Conservation (phyloP, 2,797 vertebrate genomes). For the Ataeniobius toweri region DNA sequence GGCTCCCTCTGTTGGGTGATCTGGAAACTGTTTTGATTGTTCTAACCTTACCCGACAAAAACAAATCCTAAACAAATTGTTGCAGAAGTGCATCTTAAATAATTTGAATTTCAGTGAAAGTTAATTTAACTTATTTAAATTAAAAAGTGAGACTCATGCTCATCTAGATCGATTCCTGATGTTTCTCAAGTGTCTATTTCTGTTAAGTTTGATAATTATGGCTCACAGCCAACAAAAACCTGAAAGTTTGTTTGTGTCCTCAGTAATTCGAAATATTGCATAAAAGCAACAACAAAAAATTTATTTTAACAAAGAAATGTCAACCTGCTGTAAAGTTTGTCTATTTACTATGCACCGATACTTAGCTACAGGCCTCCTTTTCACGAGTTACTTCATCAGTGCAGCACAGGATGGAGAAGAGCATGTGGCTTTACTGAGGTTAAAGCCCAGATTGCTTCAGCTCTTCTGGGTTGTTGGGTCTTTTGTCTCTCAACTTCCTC, state of each 20-base stretch:
- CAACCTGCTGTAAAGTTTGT: not conserved
- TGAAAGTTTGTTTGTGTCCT: not conserved
- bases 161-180: not conserved
- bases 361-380: not conserved
- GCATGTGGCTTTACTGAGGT: not conserved
- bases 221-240: not conserved
- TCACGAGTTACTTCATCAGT: not conserved
- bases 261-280: not conserved
- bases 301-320: not conserved
- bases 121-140: not conserved
- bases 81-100: not conserved
- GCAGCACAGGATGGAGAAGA: not conserved
- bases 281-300: not conserved
- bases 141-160: not conserved
- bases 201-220: not conserved
- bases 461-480: not conserved
- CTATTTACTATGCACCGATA: not conserved
- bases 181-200: not conserved
- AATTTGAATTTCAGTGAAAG: not conserved
- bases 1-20: constrained; percentile 54
- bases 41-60: not conserved
- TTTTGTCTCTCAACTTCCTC: not conserved
- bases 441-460: not conserved
- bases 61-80: not conserved
- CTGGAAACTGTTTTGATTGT: not conserved